Base-by-base conservation (phyloP, 2,797 vertebrate species). In the Toxotes lorentzi region DNA sequence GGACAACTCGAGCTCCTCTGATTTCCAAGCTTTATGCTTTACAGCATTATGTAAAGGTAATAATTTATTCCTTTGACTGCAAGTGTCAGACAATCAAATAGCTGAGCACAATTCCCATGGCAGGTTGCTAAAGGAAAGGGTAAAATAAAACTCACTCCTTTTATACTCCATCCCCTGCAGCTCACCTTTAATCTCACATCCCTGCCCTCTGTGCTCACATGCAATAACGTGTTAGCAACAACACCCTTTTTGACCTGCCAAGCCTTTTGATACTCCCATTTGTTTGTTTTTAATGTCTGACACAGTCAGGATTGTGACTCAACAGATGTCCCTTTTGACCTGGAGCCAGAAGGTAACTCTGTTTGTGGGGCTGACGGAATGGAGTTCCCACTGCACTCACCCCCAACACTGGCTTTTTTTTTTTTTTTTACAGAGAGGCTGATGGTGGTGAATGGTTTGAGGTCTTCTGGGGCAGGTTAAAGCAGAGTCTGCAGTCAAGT, bases 231-330 rank as follows among this genome's bases (percentile, higher is more conserved):
- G 86, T 72, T 62, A 60, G 40, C 34, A 76, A 19, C 59, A 76
- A 54, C 66, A 57, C 32, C 27, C 71, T 83, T 79, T 57, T 60
- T 71, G 63, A 56, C 41, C 21, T 48, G 83, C 77, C 86, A 84
- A 72, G 77, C 67, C 72, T 79, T 74, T 65, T 85, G 74, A 85
- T 86, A 73, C 58, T 61, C 72, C 56, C 60, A 11, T 13, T 30
- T 48, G 74, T 65, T 73, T 65, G 59, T 45, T 73, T 63, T 66
- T 72, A 60, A 69, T 60, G 19, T 67, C 23, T 64, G 81, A 75
- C 71, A 34, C 41, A 73, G 16, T 11, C 1, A 0, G 56, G 32
- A 58, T 74, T 72, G 41, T 77, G 68, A 80, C 54, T 87, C 66
- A 81, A 5, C 70, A 73, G 27, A 32, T 74, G 51, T 69, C 34